Percentiles rank a stretch among this genome's conserved stretches.
These are phyloP conservation scores for Abscondita cerata DNA, from an alignment of 2,888 invertebrate genomes.

Conservation along the genomic window DNA sequence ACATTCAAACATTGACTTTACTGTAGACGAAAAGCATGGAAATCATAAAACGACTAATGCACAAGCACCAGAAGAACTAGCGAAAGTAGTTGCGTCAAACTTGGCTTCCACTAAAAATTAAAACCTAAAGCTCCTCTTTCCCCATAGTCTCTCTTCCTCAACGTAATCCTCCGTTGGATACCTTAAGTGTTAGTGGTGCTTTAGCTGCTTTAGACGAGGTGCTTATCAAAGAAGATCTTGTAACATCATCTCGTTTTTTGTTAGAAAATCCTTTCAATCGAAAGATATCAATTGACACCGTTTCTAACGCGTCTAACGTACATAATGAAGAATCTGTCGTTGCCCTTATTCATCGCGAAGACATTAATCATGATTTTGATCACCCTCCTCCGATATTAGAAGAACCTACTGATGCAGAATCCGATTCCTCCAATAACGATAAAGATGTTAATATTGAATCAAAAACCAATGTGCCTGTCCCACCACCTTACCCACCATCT, in stretches of 20 bases:
- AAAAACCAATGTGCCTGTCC: background rate
- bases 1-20: constrained; percentile 20
- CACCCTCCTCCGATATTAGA: constrained; percentile 25
- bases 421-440: background rate
- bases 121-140: constrained; percentile 61
- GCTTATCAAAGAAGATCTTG: constrained; percentile 32
- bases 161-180: constrained; percentile 12
- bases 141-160: constrained; percentile 42
- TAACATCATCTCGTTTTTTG: constrained; percentile 10
- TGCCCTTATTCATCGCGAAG: constrained; percentile 66
- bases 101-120: constrained; percentile 3
- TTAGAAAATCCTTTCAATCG: constrained; percentile 37
- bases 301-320: constrained; percentile 42
- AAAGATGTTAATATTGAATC: background rate
- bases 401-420: constrained; percentile 11
- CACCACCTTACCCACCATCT: background rate
- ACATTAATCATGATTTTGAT: constrained; percentile 45
- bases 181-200: constrained; percentile 30
- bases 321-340: constrained; percentile 62
- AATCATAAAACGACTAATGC: constrained; percentile 56
- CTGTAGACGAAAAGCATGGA: constrained; percentile 3
- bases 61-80: constrained; percentile 61
- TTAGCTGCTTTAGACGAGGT: constrained; percentile 38
- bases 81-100: constrained; percentile 56
- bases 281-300: constrained; percentile 45